Conservation (phyloP, 2,888 invertebrate species). For the Andrena flavipes region DNA sequence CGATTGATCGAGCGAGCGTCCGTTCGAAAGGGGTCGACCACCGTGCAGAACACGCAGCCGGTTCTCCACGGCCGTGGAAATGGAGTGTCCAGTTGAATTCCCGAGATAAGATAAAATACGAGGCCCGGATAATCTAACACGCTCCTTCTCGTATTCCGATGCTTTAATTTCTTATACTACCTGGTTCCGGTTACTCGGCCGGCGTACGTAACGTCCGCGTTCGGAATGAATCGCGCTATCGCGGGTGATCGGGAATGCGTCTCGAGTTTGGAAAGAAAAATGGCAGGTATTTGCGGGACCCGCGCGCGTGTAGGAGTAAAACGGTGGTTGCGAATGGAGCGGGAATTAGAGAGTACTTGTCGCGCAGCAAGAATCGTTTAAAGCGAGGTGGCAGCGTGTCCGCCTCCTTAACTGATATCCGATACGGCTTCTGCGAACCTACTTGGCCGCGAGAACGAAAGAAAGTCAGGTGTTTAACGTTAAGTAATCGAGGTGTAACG, state of each 20-base stretch:
- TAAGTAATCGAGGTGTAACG: conserved; percentile 26
- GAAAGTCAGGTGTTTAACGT: conserved; percentile 44
- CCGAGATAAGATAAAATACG: conserved; percentile 73
- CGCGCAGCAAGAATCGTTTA: conserved; percentile 52
- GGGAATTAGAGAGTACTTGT: conserved; percentile 43
- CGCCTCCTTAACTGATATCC: conserved; percentile 70
- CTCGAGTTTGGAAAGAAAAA: conserved; percentile 20
- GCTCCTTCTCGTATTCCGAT: conserved; percentile 65
- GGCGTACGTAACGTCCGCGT: conserved; percentile 13
- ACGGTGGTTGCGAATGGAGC: conserved; percentile 10
- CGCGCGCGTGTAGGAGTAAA: conserved; percentile 35
- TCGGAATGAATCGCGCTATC: conserved; percentile 36
- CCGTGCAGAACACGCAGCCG: conserved; percentile 59
- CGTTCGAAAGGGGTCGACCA: conserved; percentile 63
- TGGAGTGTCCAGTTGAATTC: conserved; percentile 65
- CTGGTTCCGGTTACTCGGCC: conserved; percentile 53
- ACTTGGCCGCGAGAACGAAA: conserved; percentile 32
- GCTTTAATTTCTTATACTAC: conserved; percentile 63
- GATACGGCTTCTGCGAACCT: conserved; percentile 72
- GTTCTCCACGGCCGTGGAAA: conserved; percentile 48
- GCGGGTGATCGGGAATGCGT: conserved; percentile 36
- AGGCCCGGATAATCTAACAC: conserved; percentile 61
- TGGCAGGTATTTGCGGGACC: conserved; percentile 28
- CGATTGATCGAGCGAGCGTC: conserved; percentile 49
- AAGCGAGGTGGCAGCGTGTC: conserved; percentile 65